Conservation (phyloP, 1,140 invertebrate species). For the Dendroctonus ponderosae region DNA sequence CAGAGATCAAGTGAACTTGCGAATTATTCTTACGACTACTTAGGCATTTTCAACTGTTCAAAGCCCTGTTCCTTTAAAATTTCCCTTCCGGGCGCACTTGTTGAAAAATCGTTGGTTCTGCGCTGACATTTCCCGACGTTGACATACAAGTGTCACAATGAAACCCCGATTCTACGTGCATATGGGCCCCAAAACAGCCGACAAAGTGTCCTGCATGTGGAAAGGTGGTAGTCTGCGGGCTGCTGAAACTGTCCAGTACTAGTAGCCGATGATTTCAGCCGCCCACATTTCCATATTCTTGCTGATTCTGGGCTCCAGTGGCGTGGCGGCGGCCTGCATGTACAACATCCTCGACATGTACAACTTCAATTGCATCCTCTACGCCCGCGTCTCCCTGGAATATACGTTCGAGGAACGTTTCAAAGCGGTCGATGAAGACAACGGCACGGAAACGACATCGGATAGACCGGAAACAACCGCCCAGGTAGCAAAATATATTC, state of each 20-base stretch:
- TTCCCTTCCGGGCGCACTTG: no score
- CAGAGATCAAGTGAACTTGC: no score
- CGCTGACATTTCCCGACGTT: not conserved
- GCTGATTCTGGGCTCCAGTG: slow-evolving; percentile 1
- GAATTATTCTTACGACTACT: no score
- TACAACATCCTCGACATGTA: slow-evolving; percentile 33
- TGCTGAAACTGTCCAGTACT: not conserved
- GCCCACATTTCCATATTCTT: slow-evolving; percentile 16
- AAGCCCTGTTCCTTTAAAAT: no score
- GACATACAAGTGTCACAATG: slow-evolving; percentile 23
- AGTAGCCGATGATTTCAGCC: slow-evolving; percentile 8
- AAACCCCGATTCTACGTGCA: slow-evolving; percentile 29
- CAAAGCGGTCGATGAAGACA: not conserved
- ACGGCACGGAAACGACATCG: no score
- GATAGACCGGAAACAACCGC: no score
- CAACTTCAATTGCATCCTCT: slow-evolving; percentile 28
- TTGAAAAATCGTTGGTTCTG: no score
- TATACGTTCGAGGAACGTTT: not conserved
- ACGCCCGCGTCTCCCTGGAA: slow-evolving; percentile 17
- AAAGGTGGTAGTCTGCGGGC: slow-evolving; percentile 11
- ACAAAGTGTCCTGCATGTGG: slow-evolving; percentile 16
- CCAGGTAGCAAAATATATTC: no score
- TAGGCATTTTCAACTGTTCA: no score
- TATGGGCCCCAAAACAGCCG: slow-evolving; percentile 21
- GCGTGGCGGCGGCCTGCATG: slow-evolving; percentile 7